phyloP scores from a whole-genome alignment of 2,888 invertebrate species.

The Cataglyphis livida region DNA sequence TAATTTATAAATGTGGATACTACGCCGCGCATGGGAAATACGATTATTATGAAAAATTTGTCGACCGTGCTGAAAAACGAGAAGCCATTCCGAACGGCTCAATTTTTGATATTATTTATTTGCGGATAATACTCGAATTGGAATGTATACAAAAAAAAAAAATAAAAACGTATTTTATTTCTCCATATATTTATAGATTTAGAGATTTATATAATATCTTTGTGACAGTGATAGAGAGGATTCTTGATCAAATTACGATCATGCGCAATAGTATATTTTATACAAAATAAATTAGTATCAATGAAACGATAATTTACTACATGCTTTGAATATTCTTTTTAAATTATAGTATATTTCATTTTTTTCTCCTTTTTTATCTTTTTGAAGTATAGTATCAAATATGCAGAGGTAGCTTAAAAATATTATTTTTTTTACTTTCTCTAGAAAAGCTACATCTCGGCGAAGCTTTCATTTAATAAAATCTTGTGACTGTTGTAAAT shows the following conservation, averaged over 20 bases:
- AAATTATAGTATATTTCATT: not conserved
- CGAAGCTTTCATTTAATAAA: slow-evolving; percentile 17
- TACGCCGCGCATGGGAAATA: not conserved
- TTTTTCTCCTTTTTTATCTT: not conserved
- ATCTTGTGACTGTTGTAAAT: slow-evolving; percentile 19
- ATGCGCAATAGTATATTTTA: not conserved
- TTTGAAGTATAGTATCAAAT: not conserved
- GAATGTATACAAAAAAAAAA: not conserved
- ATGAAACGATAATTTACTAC: not conserved
- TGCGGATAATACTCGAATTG: not conserved
- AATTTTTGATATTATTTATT: not conserved
- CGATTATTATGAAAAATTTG: not conserved
- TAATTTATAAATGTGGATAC: slow-evolving; percentile 3
- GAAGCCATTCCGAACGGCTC: not conserved
- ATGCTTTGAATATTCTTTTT: not conserved
- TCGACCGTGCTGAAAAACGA: not conserved
- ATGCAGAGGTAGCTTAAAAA: not conserved
- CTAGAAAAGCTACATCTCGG: not conserved
- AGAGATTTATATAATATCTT: not conserved
- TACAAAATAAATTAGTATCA: not conserved
- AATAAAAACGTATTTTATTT: not conserved
- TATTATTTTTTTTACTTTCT: not conserved
- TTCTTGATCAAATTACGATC: not conserved
- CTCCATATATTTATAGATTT: not conserved
- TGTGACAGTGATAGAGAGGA: not conserved